phyloP scores from a whole-genome alignment of 2,797 vertebrate genomes.

The Enteromius radiatus region DNA sequence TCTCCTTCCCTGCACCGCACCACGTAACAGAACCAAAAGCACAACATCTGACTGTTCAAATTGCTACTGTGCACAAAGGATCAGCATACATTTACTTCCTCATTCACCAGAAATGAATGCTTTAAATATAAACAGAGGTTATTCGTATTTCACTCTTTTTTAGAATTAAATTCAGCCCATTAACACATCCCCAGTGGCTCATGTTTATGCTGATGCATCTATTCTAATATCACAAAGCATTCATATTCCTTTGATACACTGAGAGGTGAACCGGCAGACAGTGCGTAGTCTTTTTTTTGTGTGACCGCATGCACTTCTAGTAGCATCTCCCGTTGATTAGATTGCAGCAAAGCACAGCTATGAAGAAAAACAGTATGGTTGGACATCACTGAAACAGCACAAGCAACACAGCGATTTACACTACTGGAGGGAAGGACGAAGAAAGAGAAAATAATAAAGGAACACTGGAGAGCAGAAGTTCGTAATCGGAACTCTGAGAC shows the following conservation, averaged over 20 bases:
- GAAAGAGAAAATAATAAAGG: background rate
- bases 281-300: background rate
- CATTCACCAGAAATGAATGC: background rate
- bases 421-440: background rate
- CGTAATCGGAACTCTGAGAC: background rate
- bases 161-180: slow-evolving; percentile 15
- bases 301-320: background rate
- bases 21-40: too few relatives aligned
- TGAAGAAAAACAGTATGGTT: background rate
- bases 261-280: background rate
- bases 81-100: background rate
- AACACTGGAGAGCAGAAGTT: background rate
- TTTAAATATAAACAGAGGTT: background rate
- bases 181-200: slow-evolving; percentile 8
- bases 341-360: background rate
- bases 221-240: background rate
- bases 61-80: background rate
- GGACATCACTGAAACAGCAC: background rate
- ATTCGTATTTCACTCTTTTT: background rate
- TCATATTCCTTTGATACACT: background rate
- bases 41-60: background rate
- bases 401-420: slow-evolving; percentile 8
- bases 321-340: background rate
- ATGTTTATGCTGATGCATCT: slow-evolving; percentile 3
- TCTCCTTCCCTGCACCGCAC: too few relatives aligned